phyloP scores from a whole-genome alignment of 2,113 vertebrate genomes.

The Saccopteryx bilineata region DNA sequence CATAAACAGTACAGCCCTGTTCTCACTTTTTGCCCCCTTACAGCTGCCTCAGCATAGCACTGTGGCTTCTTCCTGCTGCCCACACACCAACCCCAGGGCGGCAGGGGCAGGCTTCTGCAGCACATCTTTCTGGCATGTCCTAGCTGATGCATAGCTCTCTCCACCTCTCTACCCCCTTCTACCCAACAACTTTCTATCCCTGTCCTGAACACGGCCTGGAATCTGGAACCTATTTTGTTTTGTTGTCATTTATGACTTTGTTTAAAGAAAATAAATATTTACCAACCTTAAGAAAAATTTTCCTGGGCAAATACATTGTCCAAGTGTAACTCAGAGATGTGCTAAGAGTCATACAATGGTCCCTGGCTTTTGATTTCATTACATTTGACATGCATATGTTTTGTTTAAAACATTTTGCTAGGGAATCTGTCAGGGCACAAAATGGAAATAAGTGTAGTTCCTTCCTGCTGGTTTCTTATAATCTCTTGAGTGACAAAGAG shows the following conservation, averaged over 20 bases:
- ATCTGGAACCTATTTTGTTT: conserved; percentile 69
- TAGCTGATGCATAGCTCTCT: not conserved
- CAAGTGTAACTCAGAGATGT: not conserved
- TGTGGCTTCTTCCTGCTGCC: not conserved
- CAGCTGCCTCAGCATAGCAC: not conserved
- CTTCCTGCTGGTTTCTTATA: not conserved
- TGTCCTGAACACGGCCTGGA: conserved; percentile 60
- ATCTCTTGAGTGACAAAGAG: not conserved
- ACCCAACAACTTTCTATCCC: conserved; percentile 32
- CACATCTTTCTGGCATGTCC: not conserved
- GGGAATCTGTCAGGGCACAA: not conserved
- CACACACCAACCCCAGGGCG: not conserved
- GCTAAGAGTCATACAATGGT: not conserved
- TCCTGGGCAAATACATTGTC: not conserved
- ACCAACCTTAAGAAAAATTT: conserved; percentile 60
- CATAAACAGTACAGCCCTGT: not conserved
- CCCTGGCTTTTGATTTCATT: not conserved
- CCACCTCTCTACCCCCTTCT: not conserved
- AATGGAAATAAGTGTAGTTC: not conserved
- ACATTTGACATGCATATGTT: not conserved
- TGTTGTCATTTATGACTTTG: conserved; percentile 80
- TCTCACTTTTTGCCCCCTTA: not conserved
- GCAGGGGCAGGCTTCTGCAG: not conserved
- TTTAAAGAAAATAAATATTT: conserved; percentile 86
- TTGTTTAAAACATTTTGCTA: conserved; percentile 12